Conservation (phyloP, 2,888 invertebrate genomes). For the Spodoptera exigua region DNA sequence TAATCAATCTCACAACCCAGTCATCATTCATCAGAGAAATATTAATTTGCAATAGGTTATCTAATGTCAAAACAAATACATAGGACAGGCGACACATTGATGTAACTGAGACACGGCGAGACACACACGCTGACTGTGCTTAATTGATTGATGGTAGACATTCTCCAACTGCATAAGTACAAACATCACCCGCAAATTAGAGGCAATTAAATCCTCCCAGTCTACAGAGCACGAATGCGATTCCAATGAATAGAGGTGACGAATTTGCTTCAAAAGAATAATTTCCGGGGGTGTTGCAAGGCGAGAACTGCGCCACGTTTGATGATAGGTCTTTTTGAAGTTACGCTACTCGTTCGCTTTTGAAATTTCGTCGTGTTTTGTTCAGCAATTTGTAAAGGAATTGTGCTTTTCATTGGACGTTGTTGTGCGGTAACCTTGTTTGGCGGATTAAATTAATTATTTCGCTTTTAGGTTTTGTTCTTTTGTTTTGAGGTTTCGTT, state of each 20-base stretch:
- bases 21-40: no score
- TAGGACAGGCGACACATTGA: constrained; percentile 6
- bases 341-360: constrained; percentile 46
- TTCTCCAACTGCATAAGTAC: constrained; percentile 24
- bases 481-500: no score
- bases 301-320: constrained; percentile 29
- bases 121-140: constrained; percentile 4
- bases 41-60: background rate
- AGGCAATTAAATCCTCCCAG: constrained; percentile 46
- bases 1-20: no score
- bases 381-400: constrained; percentile 30
- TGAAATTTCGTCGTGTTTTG: constrained; percentile 28
- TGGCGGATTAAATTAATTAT: background rate
- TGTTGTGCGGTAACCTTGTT: constrained; percentile 6
- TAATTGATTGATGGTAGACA: constrained; percentile 39
- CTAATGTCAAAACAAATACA: constrained; percentile 14
- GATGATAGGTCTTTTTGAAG: constrained; percentile 48
- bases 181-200: constrained; percentile 40
- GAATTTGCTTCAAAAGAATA: constrained; percentile 50
- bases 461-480: background rate
- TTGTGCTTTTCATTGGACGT: constrained; percentile 17
- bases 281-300: constrained; percentile 20
- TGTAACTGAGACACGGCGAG: constrained; percentile 13
- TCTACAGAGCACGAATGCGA: constrained; percentile 36
- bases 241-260: constrained; percentile 46